phyloP scores from a whole-genome alignment of 2,113 vertebrate genomes.

The Cryptoleucopteryx plumbea region DNA sequence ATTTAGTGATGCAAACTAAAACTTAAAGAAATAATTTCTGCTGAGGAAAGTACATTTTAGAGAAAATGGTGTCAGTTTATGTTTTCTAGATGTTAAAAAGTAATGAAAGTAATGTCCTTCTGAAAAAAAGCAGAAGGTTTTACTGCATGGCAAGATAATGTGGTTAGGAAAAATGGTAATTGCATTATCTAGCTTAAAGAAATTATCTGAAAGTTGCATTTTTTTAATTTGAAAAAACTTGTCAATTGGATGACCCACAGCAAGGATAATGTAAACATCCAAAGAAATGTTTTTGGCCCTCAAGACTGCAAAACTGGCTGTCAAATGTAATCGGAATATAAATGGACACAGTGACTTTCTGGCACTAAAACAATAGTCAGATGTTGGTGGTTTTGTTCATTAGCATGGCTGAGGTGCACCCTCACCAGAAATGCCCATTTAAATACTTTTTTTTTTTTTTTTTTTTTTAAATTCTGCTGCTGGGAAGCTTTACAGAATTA shows the following conservation, averaged over 20 bases:
- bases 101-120: not conserved
- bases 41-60: not conserved
- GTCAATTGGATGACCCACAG: not conserved
- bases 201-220: not conserved
- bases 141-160: not conserved
- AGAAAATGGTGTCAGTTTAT: not conserved
- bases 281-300: not conserved
- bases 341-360: not conserved
- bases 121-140: not conserved
- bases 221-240: not conserved
- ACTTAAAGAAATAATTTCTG: not conserved
- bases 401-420: not conserved
- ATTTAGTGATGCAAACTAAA: not conserved
- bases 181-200: not conserved
- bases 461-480: not conserved
- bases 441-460: not conserved
- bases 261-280: not conserved
- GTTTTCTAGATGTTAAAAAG: not conserved
- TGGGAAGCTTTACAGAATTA: not conserved
- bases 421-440: not conserved
- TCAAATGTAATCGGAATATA: not conserved
- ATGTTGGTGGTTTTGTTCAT: not conserved
- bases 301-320: not conserved
- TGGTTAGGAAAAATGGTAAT: not conserved
- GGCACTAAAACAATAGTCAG: not conserved